Evolutionary conservation across 2,888 invertebrate species (phyloP).

Genomic region (Xanthorhoe designata): DNA sequence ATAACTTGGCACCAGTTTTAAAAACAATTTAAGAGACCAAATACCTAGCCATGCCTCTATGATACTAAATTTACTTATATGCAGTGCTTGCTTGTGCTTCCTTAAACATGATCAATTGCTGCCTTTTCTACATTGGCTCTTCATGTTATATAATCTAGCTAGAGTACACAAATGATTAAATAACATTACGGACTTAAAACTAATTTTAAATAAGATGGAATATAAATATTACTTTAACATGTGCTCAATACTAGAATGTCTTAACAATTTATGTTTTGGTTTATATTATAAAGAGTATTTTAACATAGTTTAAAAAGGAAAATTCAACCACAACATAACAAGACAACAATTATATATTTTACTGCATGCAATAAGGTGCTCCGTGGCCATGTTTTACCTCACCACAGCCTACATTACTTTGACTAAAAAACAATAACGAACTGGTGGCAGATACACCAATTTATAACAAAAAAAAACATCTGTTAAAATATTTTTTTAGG

Average conservation of each 20-base stretch:
- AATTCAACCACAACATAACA: constrained; percentile 13
- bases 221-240: constrained; percentile 15
- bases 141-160: background rate
- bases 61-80: background rate
- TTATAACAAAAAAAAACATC: too few relatives aligned
- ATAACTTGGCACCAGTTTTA: background rate
- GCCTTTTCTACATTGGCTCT: constrained; percentile 9
- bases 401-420: background rate
- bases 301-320: constrained; percentile 12
- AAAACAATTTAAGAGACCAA: background rate
- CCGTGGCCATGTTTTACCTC: background rate
- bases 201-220: constrained; percentile 14
- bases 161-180: constrained; percentile 12
- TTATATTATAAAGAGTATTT: constrained; percentile 19
- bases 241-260: constrained; percentile 14
- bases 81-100: background rate
- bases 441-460: background rate
- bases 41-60: background rate
- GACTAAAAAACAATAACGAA: background rate
- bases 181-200: constrained; percentile 10
- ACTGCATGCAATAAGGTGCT: background rate
- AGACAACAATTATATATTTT: background rate
- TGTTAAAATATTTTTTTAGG: too few relatives aligned
- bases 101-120: constrained; percentile 10
- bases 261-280: constrained; percentile 15